Conservation (phyloP, 2,888 invertebrate genomes). For the Diarsia mendica region DNA sequence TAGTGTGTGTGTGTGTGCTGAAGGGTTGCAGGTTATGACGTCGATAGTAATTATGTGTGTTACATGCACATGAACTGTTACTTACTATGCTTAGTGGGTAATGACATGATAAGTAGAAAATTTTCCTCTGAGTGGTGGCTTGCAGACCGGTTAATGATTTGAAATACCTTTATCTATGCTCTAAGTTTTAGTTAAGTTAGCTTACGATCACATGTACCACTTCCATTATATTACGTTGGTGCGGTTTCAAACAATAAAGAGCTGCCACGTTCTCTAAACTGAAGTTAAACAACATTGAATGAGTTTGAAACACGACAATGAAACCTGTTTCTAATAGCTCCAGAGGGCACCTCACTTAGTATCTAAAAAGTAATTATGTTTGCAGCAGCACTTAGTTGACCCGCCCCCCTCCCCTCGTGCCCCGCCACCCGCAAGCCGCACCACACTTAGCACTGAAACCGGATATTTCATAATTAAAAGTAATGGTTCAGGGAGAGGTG, state of each 20-base stretch:
- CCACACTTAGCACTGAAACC: constrained; percentile 30
- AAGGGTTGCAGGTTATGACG: constrained; percentile 34
- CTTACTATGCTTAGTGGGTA: neutral
- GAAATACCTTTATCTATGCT: neutral
- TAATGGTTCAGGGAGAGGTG: constrained; percentile 33
- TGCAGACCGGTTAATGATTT: neutral
- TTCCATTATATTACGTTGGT: neutral
- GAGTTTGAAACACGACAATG: neutral
- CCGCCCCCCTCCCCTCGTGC: too few species aligned
- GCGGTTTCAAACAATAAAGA: neutral
- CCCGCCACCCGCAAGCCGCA: too few species aligned
- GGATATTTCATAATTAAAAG: constrained; percentile 59
- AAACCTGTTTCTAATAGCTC: neutral
- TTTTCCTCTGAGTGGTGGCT: neutral
- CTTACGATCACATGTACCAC: neutral
- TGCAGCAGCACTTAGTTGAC: constrained; percentile 4
- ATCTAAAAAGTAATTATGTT: constrained; percentile 5
- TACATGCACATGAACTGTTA: constrained; percentile 14
- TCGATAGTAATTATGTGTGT: constrained; percentile 25
- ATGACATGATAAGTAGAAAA: neutral
- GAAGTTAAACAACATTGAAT: neutral
- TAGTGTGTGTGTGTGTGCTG: constrained; percentile 6
- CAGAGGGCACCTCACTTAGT: neutral
- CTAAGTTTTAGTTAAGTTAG: neutral
- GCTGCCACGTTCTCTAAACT: neutral